These are phyloP conservation scores for Butastur rufipennis DNA, from an alignment of 2,113 vertebrate species.

Conservation along the genomic window DNA sequence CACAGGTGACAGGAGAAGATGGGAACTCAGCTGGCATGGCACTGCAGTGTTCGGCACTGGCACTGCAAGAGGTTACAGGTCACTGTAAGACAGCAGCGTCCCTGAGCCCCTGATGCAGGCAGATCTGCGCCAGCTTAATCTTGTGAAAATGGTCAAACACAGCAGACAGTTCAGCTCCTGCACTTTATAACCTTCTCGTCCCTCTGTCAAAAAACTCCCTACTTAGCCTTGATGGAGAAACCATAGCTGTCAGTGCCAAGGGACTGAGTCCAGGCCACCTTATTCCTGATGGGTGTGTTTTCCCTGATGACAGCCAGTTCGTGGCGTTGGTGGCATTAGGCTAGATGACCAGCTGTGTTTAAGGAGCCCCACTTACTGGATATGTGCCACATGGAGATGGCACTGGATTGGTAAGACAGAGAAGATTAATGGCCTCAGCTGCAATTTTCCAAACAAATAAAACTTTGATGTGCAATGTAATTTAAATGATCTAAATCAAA, in stretches of 20 bases:
- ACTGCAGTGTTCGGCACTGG: neutral
- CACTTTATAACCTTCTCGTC: neutral
- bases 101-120: neutral
- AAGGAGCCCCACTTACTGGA: neutral
- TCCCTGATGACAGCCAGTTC: neutral
- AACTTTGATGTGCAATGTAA: neutral
- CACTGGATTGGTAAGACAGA: neutral
- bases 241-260: neutral
- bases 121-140: neutral
- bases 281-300: neutral
- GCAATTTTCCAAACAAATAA: neutral
- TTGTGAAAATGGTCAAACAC: neutral
- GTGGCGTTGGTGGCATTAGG: neutral
- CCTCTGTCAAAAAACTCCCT: neutral
- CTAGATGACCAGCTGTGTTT: neutral
- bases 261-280: neutral
- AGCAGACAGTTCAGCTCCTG: neutral
- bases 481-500: neutral
- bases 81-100: neutral
- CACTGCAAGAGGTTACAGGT: neutral
- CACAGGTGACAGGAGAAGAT: neutral
- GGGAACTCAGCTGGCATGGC: neutral
- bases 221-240: neutral
- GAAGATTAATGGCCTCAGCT: neutral
- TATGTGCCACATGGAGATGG: neutral